Evolutionary conservation across 1,140 invertebrate genomes (phyloP).

Genomic region (Antheraea pernyi): DNA sequence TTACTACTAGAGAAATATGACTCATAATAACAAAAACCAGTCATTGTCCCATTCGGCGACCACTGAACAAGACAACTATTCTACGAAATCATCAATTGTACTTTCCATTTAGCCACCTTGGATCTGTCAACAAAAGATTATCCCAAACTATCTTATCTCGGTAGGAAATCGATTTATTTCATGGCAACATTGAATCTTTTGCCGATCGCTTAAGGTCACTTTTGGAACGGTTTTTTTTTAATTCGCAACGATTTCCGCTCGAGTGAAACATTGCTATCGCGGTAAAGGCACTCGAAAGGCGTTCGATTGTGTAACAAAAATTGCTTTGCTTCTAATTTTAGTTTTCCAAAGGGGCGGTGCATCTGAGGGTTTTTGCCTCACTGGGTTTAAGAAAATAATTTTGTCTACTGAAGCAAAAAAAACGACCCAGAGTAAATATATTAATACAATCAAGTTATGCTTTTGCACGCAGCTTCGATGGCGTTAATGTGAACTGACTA

Average conservation of each 20-base stretch:
- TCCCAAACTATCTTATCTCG: slow-evolving; percentile 4
- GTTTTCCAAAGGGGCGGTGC: not conserved
- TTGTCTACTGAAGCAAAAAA: not conserved
- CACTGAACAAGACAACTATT: not conserved
- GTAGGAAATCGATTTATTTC: not conserved
- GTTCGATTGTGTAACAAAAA: slow-evolving; percentile 12
- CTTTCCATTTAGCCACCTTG: slow-evolving; percentile 17
- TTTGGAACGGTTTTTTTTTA: not conserved
- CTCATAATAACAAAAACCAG: not conserved
- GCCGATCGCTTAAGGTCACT: not conserved
- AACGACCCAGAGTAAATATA: no score
- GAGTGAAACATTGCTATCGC: not conserved
- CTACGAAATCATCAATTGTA: not conserved
- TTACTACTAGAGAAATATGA: not conserved
- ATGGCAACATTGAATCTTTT: not conserved
- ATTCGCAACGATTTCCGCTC: slow-evolving; percentile 11
- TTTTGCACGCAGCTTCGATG: no score
- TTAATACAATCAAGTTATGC: no score
- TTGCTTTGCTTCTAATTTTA: slow-evolving; percentile 2
- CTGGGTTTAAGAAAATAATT: not conserved
- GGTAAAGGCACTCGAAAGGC: slow-evolving; percentile 10
- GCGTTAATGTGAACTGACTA: no score
- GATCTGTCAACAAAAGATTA: slow-evolving; percentile 18
- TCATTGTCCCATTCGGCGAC: slow-evolving; percentile 5
- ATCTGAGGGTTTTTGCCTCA: not conserved